Evolutionary conservation across 1,140 invertebrate species (phyloP).

Genomic region (Cardiocondyla obscurior): DNA sequence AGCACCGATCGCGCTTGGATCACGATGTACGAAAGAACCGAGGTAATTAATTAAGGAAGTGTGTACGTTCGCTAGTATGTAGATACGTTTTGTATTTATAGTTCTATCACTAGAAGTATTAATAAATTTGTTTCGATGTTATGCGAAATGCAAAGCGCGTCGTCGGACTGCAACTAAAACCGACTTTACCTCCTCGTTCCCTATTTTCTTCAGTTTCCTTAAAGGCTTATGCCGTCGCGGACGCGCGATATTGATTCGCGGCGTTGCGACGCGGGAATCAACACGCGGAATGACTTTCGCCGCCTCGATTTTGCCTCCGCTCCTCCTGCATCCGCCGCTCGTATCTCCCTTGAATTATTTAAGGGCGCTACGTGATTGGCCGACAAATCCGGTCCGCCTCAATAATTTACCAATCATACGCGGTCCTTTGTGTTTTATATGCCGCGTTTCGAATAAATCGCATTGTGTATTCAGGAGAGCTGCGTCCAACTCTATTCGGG

Average conservation of each 20-base stretch:
- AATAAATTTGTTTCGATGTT: constrained; percentile 78
- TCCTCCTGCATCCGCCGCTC: constrained; percentile 63
- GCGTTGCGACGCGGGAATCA: constrained; percentile 38
- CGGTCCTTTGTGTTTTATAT: constrained; percentile 81
- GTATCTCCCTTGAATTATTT: constrained; percentile 80
- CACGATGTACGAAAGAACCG: constrained; percentile 49
- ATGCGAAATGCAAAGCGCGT: constrained; percentile 12
- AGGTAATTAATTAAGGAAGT: constrained; percentile 61
- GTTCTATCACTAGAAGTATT: constrained; percentile 73
- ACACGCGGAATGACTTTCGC: constrained; percentile 48
- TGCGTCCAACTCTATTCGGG: constrained; percentile 76
- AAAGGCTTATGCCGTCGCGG: constrained; percentile 10
- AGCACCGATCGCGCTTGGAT: constrained; percentile 42
- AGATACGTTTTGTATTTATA: constrained; percentile 73
- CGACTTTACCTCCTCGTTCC: not conserved
- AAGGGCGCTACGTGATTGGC: constrained; percentile 83
- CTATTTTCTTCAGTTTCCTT: not conserved
- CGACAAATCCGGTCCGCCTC: constrained; percentile 79
- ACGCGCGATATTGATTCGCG: constrained; percentile 50
- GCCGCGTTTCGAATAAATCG: constrained; percentile 80
- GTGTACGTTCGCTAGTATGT: constrained; percentile 61
- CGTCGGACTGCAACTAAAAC: not conserved
- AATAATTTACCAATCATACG: constrained; percentile 84
- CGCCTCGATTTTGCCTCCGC: not conserved
- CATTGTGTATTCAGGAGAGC: constrained; percentile 84